Evolutionary conservation across 2,888 invertebrate genomes (phyloP), one percentile per base, ranked within the genome.

Genomic region (Troglohyphantes excavatus): DNA sequence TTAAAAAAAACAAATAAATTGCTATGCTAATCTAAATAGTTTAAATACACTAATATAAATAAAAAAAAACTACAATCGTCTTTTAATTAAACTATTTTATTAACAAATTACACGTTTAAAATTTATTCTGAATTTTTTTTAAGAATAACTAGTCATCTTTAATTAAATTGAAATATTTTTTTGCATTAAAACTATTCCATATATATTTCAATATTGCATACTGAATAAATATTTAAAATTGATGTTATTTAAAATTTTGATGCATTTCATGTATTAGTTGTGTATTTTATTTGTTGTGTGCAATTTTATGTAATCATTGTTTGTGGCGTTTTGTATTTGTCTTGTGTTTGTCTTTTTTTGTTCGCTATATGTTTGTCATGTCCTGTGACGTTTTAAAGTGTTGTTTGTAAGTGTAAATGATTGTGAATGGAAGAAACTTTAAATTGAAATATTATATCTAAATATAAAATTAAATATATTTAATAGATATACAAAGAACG

Each of bases 291-390:
- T 33, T 61, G 76, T 76, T 27, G 0, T 23, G 63, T 78, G 76
- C 33, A 53, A 53, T 68, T n/a, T n/a, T 2, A 39, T 39, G 75
- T 75, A 26, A 27, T 63, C 33, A 33, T n/a, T 76, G 76, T 76
- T 2, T 39, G 63, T 78, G 21, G 17, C 68, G 53, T 68, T 59
- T 46, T 79, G 68, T 79, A 9, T 26, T 67, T 26, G 65, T 79
- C 11, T 59, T 61, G 29, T 65, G 43, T 59, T 53, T 46, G 73
- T 73, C 53, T 43, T 39, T 39, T n/a, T 72, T 23, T 79, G 19
- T 26, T 67, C n/a, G 26, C 39, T 17, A 59, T 19, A 53, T 75
- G 27, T 19, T 26, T 73, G 73, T 73, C n/a, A 21, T 19, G 70
- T 73, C 46, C 1, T 73, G 53, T 72, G 46, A 61, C 29, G 19